Evolutionary conservation across 1,140 invertebrate genomes (phyloP), one percentile per base, ranked within the genome.

Genomic region (Pseudachorutes palmiensis): DNA sequence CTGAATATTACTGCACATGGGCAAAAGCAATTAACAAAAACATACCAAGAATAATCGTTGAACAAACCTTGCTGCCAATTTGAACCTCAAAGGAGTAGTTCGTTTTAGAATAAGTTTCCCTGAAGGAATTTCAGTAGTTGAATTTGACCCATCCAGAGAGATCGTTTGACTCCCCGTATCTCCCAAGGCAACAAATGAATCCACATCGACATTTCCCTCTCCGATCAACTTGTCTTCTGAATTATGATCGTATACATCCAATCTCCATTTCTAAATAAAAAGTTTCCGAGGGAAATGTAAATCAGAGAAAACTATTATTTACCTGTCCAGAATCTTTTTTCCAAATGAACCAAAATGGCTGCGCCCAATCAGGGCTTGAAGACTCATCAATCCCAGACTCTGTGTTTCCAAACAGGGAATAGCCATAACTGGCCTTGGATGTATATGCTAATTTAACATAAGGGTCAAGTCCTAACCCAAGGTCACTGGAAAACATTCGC

Each of bases 301-400:
- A 14, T 5, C 14, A 2, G 31, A 14, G 24, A 55, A 14, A 55
- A 55, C 3, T 14, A 55, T 14, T 63, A 16, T 45, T 45, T 28
- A 67, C 66, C 60, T 68, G 66, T 22, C 41, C 33, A 45, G 48
- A 64, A 24, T 62, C 66, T 30, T 64, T 68, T 22, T 63, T 68
- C 66, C 66, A 68, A 1, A 64, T 59, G 55, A 68, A 68, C 61
- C 61, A 64, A 60, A 68, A 68, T 3, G 60, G 32, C n/a, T 68
- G 65, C 24, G 22, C 41, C 36, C 61, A 68, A 41, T 64, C 32
- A 24, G 62, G 48, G 28, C 30, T 68, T n/a, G 45, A 32, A 2
- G 41, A 30, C 19, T 64, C 49, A 1, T 30, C 26, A n/a, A n/a
- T n/a, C 26, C 32, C 41, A 3, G 48, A 29, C 19, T 68, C 66